Evolutionary conservation across 2,888 invertebrate genomes (phyloP), one percentile per base, ranked within the genome.

Genomic region (Catocala nupta): DNA sequence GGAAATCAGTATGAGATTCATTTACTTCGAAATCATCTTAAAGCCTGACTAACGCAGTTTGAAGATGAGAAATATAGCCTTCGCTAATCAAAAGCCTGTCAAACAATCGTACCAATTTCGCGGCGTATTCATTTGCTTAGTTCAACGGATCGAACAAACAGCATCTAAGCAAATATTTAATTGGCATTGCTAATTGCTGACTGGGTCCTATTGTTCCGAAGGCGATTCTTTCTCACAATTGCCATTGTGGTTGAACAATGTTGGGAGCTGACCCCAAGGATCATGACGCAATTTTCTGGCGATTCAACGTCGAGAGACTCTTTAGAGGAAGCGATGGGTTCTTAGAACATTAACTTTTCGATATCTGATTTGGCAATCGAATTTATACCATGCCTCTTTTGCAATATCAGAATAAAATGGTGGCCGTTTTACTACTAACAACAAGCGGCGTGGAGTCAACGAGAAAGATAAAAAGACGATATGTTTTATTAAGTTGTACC

Each of bases 201-300:
- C 83, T 85, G 74, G 81, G 76, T 83, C 75, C 90, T 84, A 93
- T 93, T 93, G 93, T 93, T 85, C 81, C 67, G 77, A 65, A 80
- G 83, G 83, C 80, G 85, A 88, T 88, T 90, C 90, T 87, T 90
- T 92, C 90, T 86, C 90, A 93, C 93, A 93, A 93, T 93, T 88
- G 90, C 91, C 84, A 92, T 94, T 94, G 93, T 94, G 77, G 84
- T 82, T 70, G 86, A 81, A 93, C 92, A 92, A 93, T 93, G 91
- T 93, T 94, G 93, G 89, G 93, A 93, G 88, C 81, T 89, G 92
- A 91, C 93, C 93, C 90, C 88, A 87, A 81, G 83, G 87, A 83
- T 84, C 85, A 77, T 88, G 87, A 87, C 85, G 89, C 86, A 89
- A 90, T 80, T 81, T 45, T 45, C 78, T 85, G 84, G 85, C 86